Conservation (phyloP, 2,797 vertebrate species). For the Muscicapa comitata region DNA sequence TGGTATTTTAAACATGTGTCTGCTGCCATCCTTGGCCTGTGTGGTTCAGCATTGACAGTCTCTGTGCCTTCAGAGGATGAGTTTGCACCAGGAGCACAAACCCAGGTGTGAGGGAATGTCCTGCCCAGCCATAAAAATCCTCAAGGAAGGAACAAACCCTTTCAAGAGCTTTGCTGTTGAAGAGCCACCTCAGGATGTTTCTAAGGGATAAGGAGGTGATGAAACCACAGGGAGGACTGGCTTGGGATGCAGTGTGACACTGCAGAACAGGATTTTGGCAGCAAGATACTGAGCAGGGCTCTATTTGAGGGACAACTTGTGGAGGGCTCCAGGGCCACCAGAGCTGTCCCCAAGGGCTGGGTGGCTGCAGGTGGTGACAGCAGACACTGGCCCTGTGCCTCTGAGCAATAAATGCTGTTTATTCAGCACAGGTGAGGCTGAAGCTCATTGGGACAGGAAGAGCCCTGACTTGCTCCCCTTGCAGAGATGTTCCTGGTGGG, state of each 20-base stretch:
- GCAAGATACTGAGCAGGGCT: background rate
- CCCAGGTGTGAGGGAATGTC: accelerated
- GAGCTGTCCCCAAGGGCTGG: background rate
- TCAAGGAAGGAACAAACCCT: background rate
- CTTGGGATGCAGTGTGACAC: background rate
- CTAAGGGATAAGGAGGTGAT: background rate
- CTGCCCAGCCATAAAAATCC: background rate
- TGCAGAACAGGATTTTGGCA: background rate
- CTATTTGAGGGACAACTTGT: background rate
- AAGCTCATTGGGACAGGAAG: background rate
- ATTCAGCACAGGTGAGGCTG: background rate
- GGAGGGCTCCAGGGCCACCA: background rate
- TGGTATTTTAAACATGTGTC: background rate
- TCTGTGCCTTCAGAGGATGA: background rate
- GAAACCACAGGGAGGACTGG: background rate
- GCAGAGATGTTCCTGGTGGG: background rate
- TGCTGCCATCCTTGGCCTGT: background rate
- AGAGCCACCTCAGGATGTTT: background rate
- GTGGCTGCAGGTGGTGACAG: background rate
- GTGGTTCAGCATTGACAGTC: background rate
- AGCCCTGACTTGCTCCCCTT: background rate
- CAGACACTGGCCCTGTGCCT: background rate
- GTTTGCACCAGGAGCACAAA: background rate
- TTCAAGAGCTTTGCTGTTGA: background rate
- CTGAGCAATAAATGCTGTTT: background rate